phyloP scores from a whole-genome alignment of 2,797 vertebrate species.

The Rhynchotus rufescens region DNA sequence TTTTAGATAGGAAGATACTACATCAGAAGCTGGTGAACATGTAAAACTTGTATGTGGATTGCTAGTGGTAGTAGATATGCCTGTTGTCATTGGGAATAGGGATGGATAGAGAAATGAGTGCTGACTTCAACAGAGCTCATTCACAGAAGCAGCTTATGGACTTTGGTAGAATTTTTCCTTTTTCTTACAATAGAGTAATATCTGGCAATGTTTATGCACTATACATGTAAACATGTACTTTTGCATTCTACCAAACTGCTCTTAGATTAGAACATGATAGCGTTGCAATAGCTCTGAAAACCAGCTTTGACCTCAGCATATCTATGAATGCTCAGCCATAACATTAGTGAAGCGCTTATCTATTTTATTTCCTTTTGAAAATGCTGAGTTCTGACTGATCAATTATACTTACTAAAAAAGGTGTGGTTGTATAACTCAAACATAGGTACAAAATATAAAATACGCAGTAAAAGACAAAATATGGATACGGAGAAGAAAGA shows the following conservation, averaged over 20 bases:
- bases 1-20: background rate
- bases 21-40: background rate
- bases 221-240: background rate
- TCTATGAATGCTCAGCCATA: background rate
- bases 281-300: background rate
- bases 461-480: background rate
- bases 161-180: background rate
- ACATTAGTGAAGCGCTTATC: background rate
- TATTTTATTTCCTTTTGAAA: background rate
- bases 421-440: background rate
- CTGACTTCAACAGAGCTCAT: background rate
- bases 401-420: background rate
- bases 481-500: background rate
- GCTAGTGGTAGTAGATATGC: background rate
- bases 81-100: background rate
- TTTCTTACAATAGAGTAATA: background rate
- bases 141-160: background rate
- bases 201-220: background rate
- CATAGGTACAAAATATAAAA: background rate
- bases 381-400: background rate
- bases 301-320: background rate
- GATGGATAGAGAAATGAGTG: too few species aligned
- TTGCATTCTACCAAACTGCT: background rate
- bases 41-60: background rate
- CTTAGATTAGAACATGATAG: background rate